These are phyloP conservation scores for Anolis sagrei DNA, from an alignment of 2,113 vertebrate species.

Conservation along the genomic window DNA sequence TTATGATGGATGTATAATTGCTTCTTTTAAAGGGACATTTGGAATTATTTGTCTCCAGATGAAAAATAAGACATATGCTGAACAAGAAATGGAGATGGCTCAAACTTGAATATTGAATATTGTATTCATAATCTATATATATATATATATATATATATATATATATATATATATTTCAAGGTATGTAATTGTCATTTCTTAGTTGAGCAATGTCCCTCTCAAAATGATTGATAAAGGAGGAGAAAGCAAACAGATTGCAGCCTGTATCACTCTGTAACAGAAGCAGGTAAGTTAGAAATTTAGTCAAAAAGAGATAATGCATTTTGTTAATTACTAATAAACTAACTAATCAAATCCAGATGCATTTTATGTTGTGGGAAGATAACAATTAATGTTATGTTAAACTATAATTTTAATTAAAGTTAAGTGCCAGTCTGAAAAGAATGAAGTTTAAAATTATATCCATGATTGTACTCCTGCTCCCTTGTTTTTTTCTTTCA, in stretches of 20 bases:
- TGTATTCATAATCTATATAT: background rate
- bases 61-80: background rate
- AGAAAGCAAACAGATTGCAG: background rate
- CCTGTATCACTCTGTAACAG: background rate
- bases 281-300: too few relatives aligned
- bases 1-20: background rate
- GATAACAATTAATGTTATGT: too few relatives aligned
- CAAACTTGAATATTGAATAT: background rate
- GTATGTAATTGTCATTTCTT: constrained; percentile 9
- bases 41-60: constrained; percentile 17
- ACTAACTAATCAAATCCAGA: too few relatives aligned
- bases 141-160: constrained; percentile 14
- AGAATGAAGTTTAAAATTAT: too few relatives aligned
- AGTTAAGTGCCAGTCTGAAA: too few relatives aligned
- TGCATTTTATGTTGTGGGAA: too few relatives aligned
- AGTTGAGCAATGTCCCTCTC: background rate
- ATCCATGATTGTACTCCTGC: too few relatives aligned
- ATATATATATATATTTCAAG: constrained; percentile 19
- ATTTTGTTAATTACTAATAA: too few relatives aligned
- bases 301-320: too few relatives aligned
- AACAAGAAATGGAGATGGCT: background rate
- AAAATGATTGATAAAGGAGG: constrained; percentile 7
- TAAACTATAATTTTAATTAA: too few relatives aligned
- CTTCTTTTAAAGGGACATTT: constrained; percentile 30
- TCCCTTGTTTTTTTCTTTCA: too few relatives aligned